These are phyloP conservation scores for Vidua macroura DNA, from an alignment of 2,113 vertebrate genomes.

Conservation along the genomic window DNA sequence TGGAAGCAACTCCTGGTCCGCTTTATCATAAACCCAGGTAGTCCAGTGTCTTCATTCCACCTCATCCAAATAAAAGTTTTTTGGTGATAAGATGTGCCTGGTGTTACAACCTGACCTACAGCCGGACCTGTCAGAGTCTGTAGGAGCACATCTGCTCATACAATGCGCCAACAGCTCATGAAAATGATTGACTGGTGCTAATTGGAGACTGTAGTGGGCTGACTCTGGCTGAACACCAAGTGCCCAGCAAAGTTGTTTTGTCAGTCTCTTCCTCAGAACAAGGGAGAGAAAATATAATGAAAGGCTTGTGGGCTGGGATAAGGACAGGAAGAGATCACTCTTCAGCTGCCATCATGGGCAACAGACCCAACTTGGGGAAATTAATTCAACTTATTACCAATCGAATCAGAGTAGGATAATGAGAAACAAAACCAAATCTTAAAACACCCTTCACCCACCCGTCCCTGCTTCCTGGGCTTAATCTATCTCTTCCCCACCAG, in stretches of 20 bases:
- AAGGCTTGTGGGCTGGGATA: not conserved
- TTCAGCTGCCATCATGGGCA: not conserved
- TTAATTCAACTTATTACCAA: not conserved
- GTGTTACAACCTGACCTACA: not conserved
- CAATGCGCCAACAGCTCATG: not conserved
- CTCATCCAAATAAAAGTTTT: not conserved
- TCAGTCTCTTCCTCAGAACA: not conserved
- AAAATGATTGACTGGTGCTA: not conserved
- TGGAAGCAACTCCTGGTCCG: not conserved
- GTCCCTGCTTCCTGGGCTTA: not conserved
- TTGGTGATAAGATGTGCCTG: rapidly evolving
- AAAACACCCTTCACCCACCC: not conserved
- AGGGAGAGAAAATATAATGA: not conserved
- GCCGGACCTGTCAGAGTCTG: not conserved
- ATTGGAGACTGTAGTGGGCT: not conserved
- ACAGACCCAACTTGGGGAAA: not conserved
- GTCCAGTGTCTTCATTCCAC: not conserved
- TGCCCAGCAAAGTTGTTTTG: not conserved
- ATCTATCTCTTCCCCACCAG: not conserved
- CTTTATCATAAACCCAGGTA: not conserved
- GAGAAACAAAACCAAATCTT: not conserved
- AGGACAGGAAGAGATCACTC: not conserved
- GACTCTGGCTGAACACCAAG: not conserved
- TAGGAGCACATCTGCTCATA: not conserved
- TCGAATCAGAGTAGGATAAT: not conserved